Evolutionary conservation across 2,113 vertebrate genomes (phyloP).

Genomic region (Anas platyrhynchos): DNA sequence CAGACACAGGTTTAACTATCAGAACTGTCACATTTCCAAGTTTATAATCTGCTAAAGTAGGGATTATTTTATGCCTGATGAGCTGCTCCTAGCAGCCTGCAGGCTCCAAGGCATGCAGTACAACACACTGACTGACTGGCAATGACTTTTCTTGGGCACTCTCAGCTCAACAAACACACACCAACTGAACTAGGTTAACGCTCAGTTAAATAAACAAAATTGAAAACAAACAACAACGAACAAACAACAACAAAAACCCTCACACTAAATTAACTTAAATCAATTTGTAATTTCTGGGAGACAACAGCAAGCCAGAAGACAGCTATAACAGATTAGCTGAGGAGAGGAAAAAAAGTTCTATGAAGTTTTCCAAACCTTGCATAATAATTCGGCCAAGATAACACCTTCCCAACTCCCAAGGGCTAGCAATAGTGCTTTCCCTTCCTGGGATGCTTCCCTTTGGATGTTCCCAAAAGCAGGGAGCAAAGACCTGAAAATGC

Average conservation of each 20-base stretch:
- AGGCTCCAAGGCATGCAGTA: background rate
- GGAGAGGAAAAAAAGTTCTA: background rate
- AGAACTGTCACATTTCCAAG: background rate
- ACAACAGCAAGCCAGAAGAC: constrained; percentile 35
- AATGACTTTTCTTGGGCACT: background rate
- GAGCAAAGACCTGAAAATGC: background rate
- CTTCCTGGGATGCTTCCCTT: background rate
- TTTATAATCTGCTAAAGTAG: background rate
- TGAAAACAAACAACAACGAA: background rate
- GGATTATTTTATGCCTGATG: background rate
- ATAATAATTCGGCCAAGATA: constrained; percentile 7
- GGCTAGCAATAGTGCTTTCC: background rate
- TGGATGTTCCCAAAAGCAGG: background rate
- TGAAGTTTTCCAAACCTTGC: background rate
- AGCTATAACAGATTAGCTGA: constrained; percentile 27
- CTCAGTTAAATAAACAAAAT: background rate
- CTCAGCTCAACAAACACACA: background rate
- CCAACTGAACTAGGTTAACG: background rate
- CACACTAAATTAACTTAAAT: background rate
- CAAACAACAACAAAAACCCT: background rate
- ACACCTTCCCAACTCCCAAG: background rate
- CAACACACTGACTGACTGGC: background rate
- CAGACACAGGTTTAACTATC: background rate
- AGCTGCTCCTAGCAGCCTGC: background rate
- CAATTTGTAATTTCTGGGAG: background rate